phyloP scores from a whole-genome alignment of 2,888 invertebrate genomes.

The Ophion ventricosus region DNA sequence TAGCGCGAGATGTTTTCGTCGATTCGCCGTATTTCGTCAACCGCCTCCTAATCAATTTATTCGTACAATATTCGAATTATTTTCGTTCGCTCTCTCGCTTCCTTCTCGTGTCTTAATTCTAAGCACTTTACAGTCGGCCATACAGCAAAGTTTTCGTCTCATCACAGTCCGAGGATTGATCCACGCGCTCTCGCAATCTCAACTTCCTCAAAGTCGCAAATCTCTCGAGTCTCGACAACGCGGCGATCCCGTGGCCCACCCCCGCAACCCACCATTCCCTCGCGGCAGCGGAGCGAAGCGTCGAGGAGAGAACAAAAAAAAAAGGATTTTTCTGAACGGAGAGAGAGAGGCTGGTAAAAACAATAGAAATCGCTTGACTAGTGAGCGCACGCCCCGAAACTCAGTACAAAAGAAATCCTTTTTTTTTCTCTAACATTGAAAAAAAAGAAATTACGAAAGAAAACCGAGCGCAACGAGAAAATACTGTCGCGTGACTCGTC shows the following conservation, averaged over 20 bases:
- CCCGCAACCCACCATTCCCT: not conserved
- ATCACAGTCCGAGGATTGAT: slow-evolving; percentile 76
- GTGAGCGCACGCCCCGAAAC: slow-evolving; percentile 81
- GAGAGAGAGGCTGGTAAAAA: slow-evolving; percentile 69
- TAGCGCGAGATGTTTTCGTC: slow-evolving; percentile 1
- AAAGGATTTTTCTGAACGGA: slow-evolving; percentile 54
- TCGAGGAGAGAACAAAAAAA: slow-evolving; percentile 4
- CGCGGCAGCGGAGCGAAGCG: not conserved
- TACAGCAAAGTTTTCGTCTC: slow-evolving; percentile 64
- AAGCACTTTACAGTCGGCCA: slow-evolving; percentile 61
- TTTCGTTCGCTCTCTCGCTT: slow-evolving; percentile 5
- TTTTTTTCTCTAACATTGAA: slow-evolving; percentile 53
- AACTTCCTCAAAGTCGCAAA: slow-evolving; percentile 5
- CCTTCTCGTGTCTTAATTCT: slow-evolving; percentile 47
- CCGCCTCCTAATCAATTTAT: slow-evolving; percentile 45
- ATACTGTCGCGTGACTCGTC: slow-evolving; percentile 34
- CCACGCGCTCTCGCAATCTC: slow-evolving; percentile 59
- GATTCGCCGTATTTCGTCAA: slow-evolving; percentile 21
- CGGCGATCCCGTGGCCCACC: slow-evolving; percentile 8
- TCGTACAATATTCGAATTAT: slow-evolving; percentile 35
- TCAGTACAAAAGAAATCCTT: slow-evolving; percentile 70
- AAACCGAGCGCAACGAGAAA: slow-evolving; percentile 51
- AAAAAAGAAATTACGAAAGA: slow-evolving; percentile 27
- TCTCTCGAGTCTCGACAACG: slow-evolving; percentile 40
- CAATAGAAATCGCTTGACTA: slow-evolving; percentile 82